Evolutionary conservation across 1,140 invertebrate species (phyloP).

Genomic region (Bicyclus anynana): DNA sequence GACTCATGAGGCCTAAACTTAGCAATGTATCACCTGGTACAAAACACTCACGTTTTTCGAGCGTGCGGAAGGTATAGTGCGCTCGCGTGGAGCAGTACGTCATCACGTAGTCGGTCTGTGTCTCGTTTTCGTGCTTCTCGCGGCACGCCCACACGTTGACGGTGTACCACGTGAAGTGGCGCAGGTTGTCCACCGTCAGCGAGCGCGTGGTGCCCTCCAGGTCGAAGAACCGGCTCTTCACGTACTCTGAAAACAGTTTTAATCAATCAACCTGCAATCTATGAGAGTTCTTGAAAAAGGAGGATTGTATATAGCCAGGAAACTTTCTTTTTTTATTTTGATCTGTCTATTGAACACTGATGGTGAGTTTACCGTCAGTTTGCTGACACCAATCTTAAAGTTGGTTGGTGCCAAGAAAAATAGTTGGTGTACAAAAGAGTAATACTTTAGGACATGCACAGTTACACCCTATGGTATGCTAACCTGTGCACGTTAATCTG

Average conservation of each 20-base stretch:
- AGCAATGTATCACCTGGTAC: background rate
- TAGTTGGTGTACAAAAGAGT: too few species aligned
- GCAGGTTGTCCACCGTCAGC: conserved; percentile 80
- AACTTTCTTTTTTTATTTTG: too few species aligned
- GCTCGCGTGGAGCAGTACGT: conserved; percentile 53
- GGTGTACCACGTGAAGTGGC: conserved; percentile 85
- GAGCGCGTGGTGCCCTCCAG: conserved; percentile 48
- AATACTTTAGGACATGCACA: too few species aligned
- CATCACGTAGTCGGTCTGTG: conserved; percentile 46
- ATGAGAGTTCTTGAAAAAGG: too few species aligned
- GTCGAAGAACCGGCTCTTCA: conserved; percentile 54
- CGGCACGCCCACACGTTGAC: conserved; percentile 86
- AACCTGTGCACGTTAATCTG: too few species aligned
- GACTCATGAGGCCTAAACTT: background rate
- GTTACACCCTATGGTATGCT: too few species aligned
- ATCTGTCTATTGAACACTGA: too few species aligned
- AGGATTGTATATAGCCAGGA: too few species aligned
- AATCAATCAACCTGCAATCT: too few species aligned
- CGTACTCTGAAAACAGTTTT: conserved; percentile 48
- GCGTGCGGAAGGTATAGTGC: conserved; percentile 57
- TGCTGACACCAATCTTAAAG: too few species aligned
- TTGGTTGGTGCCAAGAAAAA: too few species aligned
- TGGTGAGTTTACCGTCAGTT: too few species aligned
- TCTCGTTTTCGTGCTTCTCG: conserved; percentile 60
- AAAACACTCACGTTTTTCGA: conserved; percentile 39